Conservation (phyloP, 2,113 vertebrate species). For the Mormyrus lacerda region DNA sequence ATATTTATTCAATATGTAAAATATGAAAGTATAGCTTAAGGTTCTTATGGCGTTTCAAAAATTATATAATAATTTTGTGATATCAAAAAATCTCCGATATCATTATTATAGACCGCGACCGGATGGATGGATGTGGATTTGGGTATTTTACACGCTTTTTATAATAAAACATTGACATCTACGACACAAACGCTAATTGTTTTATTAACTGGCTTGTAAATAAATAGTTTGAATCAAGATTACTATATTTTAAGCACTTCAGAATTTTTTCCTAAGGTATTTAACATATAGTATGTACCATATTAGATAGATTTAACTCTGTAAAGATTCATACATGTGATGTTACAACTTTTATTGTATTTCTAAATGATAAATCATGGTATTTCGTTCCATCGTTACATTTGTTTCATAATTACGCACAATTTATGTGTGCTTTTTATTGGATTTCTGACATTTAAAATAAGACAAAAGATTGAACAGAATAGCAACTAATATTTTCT, state of each 20-base stretch:
- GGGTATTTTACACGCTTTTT: background rate
- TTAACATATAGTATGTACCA: background rate
- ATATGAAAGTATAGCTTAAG: background rate
- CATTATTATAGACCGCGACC: background rate
- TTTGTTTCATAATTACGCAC: background rate
- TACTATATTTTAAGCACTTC: background rate
- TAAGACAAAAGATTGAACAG: background rate
- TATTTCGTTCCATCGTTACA: background rate
- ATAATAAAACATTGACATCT: background rate
- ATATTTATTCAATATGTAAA: background rate
- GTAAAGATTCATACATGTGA: background rate
- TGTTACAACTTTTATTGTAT: background rate
- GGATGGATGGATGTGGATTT: background rate
- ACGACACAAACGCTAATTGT: background rate
- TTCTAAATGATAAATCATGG: background rate
- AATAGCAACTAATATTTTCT: background rate
- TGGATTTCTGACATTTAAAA: background rate
- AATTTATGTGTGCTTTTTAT: background rate
- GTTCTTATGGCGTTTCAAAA: background rate
- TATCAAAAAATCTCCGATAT: background rate
- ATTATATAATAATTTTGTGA: background rate
- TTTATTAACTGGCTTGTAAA: background rate
- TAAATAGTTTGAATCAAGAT: background rate
- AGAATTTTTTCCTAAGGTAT: accelerated
- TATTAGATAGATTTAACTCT: background rate